These are phyloP conservation scores for Aphelocoma californica DNA, from an alignment of 2,797 vertebrate species.

Conservation along the genomic window DNA sequence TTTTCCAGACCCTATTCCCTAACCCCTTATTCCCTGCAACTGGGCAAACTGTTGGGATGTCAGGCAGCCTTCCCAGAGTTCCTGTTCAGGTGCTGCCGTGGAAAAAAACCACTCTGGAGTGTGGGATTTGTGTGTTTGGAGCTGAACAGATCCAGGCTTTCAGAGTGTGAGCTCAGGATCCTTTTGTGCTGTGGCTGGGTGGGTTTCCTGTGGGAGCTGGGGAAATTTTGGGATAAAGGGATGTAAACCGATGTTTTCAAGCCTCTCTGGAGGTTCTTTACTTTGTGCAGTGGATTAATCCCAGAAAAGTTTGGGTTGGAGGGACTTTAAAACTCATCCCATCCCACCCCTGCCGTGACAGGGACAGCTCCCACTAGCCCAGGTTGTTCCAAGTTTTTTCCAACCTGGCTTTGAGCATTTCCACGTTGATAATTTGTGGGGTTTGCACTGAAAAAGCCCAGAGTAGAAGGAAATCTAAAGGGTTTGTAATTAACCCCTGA, in stretches of 20 bases:
- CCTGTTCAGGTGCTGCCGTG: background rate
- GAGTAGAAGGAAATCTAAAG: background rate
- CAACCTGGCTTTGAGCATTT: background rate
- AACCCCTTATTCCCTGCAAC: background rate
- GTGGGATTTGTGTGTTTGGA: background rate
- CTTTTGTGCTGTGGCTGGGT: background rate
- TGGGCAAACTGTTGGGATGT: background rate
- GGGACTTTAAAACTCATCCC: background rate
- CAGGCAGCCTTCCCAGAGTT: background rate
- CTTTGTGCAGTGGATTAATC: background rate
- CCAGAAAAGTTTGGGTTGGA: too few species aligned
- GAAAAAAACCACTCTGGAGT: background rate
- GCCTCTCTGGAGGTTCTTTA: background rate
- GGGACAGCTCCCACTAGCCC: background rate
- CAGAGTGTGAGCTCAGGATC: background rate
- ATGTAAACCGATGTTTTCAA: background rate
- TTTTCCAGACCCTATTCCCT: background rate
- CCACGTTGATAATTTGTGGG: accelerated
- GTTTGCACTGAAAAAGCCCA: background rate
- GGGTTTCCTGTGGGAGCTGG: background rate
- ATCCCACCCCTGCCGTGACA: background rate
- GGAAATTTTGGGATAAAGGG: background rate
- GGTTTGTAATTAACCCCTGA: background rate
- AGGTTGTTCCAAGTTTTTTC: background rate
- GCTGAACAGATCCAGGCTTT: background rate